phyloP scores from a whole-genome alignment of 2,797 vertebrate species.

The Protosalanx chinensis region DNA sequence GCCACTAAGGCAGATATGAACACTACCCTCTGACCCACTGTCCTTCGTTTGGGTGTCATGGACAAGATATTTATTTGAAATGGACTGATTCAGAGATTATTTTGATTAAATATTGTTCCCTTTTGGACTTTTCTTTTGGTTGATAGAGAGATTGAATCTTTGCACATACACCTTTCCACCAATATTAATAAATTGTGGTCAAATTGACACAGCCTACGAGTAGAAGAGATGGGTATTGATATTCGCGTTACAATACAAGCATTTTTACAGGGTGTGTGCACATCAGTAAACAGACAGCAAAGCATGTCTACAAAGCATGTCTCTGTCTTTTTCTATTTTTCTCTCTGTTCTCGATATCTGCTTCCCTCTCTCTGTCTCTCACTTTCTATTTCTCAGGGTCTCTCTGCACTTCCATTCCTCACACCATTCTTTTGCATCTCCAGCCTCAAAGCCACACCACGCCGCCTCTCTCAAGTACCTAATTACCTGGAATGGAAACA shows the following conservation, averaged over 20 bases:
- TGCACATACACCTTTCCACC: not conserved
- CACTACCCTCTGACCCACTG: conserved; percentile 53
- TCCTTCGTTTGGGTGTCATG: conserved; percentile 50
- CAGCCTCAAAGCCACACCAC: conserved; percentile 66
- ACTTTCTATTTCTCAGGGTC: conserved; percentile 30
- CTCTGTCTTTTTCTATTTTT: conserved; percentile 49
- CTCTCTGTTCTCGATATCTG: conserved; percentile 13
- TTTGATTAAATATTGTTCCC: too few relatives aligned
- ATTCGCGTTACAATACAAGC: not conserved
- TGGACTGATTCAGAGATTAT: not conserved
- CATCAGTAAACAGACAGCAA: not conserved
- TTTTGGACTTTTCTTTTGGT: too few relatives aligned
- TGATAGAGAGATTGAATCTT: not conserved
- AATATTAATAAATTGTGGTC: not conserved
- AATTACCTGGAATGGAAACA: conserved; percentile 85
- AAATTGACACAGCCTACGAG: not conserved
- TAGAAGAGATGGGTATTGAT: conserved; percentile 1
- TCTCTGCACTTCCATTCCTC: not conserved
- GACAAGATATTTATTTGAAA: conserved; percentile 21
- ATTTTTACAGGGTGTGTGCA: not conserved
- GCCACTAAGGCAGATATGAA: conserved; percentile 39
- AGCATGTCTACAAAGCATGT: not conserved
- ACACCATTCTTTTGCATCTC: conserved; percentile 29
- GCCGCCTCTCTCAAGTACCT: conserved; percentile 71
- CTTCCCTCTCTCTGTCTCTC: conserved; percentile 37